A percentile compares a stretch with the other conserved stretches of the same genome.
Evolutionary conservation across 2,113 vertebrate genomes (phyloP).

Genomic region (Myrmophylax atrothorax): DNA sequence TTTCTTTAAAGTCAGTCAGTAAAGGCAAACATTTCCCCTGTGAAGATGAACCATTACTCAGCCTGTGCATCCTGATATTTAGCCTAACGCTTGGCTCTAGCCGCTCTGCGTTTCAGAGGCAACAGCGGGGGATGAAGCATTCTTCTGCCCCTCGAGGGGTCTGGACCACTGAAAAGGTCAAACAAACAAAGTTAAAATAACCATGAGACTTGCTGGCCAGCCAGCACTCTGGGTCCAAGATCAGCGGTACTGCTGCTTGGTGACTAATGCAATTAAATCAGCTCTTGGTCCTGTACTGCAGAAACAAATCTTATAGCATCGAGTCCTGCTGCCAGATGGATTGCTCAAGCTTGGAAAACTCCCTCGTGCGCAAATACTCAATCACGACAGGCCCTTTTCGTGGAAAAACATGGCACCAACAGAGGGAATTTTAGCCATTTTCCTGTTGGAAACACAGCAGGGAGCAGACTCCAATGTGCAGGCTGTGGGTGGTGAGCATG

Average conservation of each 20-base stretch:
- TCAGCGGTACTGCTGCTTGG: slow-evolving; percentile 56
- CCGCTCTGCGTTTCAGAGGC: neutral
- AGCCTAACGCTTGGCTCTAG: neutral
- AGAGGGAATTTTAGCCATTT: slow-evolving; percentile 24
- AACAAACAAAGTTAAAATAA: slow-evolving; percentile 44
- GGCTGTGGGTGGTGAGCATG: neutral
- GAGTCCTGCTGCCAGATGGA: slow-evolving; percentile 65
- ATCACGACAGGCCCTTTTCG: slow-evolving; percentile 48
- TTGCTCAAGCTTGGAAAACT: slow-evolving; percentile 76
- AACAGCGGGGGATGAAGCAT: neutral
- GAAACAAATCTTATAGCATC: slow-evolving; percentile 47
- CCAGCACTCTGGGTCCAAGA: slow-evolving; percentile 31
- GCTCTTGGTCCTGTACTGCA: neutral
- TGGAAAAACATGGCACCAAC: slow-evolving; percentile 57
- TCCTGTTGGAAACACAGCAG: neutral
- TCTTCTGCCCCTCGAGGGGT: slow-evolving; percentile 4
- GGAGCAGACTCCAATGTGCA: neutral
- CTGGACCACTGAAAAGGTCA: slow-evolving; percentile 38
- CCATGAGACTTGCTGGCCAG: slow-evolving; percentile 19
- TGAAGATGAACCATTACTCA: neutral
- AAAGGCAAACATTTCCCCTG: neutral
- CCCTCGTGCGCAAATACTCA: slow-evolving; percentile 46
- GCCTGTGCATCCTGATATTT: neutral
- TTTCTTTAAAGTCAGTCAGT: neutral
- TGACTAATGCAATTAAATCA: slow-evolving; percentile 72